phyloP scores from a whole-genome alignment of 2,888 invertebrate genomes.

The Aphrophora alni region DNA sequence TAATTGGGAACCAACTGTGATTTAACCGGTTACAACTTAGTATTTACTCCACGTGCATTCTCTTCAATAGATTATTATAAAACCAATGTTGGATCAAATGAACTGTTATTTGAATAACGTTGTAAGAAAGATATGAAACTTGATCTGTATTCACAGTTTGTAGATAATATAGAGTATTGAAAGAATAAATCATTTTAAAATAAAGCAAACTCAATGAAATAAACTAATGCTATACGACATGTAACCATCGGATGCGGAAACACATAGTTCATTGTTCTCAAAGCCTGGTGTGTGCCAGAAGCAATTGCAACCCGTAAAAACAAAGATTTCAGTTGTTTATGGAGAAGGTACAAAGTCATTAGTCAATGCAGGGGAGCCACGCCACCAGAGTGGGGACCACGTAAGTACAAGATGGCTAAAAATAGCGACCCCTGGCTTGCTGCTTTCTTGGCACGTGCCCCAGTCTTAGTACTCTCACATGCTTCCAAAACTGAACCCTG shows the following conservation, averaged over 20 bases:
- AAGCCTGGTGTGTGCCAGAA: slow-evolving; percentile 6
- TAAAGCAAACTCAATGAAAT: too few species aligned
- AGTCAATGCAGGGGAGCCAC: not conserved
- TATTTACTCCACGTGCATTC: too few species aligned
- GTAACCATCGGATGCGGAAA: not conserved
- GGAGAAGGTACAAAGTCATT: slow-evolving; percentile 11
- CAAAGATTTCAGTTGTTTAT: slow-evolving; percentile 26
- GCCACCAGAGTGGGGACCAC: slow-evolving; percentile 14
- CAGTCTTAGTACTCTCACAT: slow-evolving; percentile 21
- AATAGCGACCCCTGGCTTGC: slow-evolving; percentile 34
- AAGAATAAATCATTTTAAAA: too few species aligned
- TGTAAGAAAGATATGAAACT: too few species aligned
- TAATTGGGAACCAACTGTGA: too few species aligned
- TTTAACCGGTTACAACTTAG: too few species aligned
- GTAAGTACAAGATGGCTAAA: slow-evolving; percentile 35
- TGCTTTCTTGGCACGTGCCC: slow-evolving; percentile 44
- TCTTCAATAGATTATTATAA: too few species aligned
- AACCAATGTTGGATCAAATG: too few species aligned
- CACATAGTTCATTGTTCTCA: not conserved
- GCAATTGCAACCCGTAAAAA: slow-evolving; percentile 30
- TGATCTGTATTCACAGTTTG: too few species aligned
- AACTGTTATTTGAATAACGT: too few species aligned
- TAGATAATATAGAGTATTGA: too few species aligned
- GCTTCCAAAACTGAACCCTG: slow-evolving; percentile 37
- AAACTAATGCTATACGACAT: too few species aligned